Conservation (phyloP, 2,797 vertebrate genomes). For the Danio albolineatus region DNA sequence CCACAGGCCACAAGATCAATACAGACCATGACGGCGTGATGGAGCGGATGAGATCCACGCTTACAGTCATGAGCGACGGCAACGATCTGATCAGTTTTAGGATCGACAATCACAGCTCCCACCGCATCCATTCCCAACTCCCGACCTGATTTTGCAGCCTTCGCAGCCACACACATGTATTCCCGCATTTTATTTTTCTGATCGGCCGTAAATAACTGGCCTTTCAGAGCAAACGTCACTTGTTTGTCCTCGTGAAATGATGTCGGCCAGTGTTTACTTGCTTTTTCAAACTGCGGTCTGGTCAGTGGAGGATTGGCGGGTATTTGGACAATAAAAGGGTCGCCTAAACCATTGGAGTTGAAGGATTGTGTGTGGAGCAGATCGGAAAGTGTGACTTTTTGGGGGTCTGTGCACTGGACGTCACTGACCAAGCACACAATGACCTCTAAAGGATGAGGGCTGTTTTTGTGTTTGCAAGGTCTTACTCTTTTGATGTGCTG, state of each 20-base stretch:
- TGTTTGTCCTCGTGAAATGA: constrained; percentile 88
- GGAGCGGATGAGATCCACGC: constrained; percentile 70
- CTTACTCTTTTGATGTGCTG: constrained; percentile 88
- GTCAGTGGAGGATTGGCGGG: constrained; percentile 81
- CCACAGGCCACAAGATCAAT: constrained; percentile 85
- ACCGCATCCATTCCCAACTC: constrained; percentile 77
- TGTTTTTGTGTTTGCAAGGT: constrained; percentile 61
- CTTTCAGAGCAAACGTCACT: constrained; percentile 76
- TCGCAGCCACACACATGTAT: constrained; percentile 82
- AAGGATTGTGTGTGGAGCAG: constrained; percentile 71
- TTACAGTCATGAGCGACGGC: constrained; percentile 85
- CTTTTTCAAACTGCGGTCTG: constrained; percentile 84
- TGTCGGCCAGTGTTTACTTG: constrained; percentile 84
- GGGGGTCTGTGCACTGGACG: not conserved
- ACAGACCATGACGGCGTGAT: constrained; percentile 89
- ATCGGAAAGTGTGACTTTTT: constrained; percentile 53
- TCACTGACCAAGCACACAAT: constrained; percentile 79
- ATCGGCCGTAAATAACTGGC: constrained; percentile 75
- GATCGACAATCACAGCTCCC: constrained; percentile 84
- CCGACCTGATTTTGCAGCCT: constrained; percentile 71
- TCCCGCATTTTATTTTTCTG: constrained; percentile 78
- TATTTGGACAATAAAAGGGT: constrained; percentile 82
- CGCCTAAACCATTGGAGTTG: constrained; percentile 75
- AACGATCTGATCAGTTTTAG: constrained; percentile 70
- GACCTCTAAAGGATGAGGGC: constrained; percentile 78